Percentiles rank a stretch among this genome's conserved stretches.
phyloP scores from a whole-genome alignment of 1,140 invertebrate genomes.

The Cardiocondyla obscurior region DNA sequence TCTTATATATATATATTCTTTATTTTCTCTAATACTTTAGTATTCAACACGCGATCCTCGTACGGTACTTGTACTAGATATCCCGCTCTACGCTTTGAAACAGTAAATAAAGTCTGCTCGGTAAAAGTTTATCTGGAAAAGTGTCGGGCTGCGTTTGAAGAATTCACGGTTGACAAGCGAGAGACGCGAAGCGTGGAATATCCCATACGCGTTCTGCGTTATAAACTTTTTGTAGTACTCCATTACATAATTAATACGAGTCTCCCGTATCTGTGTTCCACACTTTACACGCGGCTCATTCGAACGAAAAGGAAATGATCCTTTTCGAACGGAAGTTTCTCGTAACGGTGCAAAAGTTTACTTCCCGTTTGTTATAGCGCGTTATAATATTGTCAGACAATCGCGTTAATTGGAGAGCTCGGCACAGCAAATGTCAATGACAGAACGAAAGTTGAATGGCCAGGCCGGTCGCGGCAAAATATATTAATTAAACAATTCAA shows the following conservation, averaged over 20 bases:
- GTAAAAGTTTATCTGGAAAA: slow-evolving; percentile 1
- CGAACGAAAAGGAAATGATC: no score
- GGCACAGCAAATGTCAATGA: background rate
- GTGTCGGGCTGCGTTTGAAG: background rate
- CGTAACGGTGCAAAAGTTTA: background rate
- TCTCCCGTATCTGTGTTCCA: background rate
- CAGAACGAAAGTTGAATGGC: background rate
- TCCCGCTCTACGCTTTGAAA: background rate
- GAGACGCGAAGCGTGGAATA: background rate
- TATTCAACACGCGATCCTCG: background rate
- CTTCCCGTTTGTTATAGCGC: background rate
- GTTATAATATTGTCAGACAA: background rate
- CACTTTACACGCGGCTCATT: background rate
- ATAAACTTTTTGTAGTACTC: background rate
- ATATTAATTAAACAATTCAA: slow-evolving; percentile 17
- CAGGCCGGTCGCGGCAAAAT: background rate
- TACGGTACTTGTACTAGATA: background rate
- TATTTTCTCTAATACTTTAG: background rate
- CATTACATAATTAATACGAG: background rate
- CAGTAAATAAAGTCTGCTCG: background rate
- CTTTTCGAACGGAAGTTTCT: background rate
- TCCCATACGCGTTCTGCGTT: background rate
- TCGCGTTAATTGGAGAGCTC: slow-evolving; percentile 1
- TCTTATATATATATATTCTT: no score
- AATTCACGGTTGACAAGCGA: background rate